phyloP scores from a whole-genome alignment of 2,888 invertebrate genomes.

The Hypercompe scribonia region DNA sequence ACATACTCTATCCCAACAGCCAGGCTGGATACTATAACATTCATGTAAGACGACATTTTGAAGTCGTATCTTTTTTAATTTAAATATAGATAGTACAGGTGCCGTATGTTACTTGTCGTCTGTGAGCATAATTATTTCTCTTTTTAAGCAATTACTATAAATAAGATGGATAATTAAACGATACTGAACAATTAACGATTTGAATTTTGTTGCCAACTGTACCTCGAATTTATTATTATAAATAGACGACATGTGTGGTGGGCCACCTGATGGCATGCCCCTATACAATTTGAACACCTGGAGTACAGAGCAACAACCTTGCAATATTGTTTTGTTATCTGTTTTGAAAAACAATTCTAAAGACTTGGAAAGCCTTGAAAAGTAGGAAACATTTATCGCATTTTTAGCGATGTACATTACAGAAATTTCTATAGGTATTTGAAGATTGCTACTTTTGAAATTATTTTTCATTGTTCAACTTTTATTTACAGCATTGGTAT shows the following conservation, averaged over 20 bases:
- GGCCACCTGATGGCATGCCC: conserved; percentile 11
- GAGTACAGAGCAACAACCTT: conserved; percentile 30
- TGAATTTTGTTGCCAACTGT: not conserved
- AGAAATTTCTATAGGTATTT: conserved; percentile 6
- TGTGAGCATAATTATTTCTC: not conserved
- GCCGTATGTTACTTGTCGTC: not conserved
- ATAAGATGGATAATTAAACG: not conserved
- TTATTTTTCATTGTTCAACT: not conserved
- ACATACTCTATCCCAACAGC: not conserved
- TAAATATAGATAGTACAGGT: not conserved
- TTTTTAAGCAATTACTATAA: not conserved
- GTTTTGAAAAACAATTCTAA: conserved; percentile 26
- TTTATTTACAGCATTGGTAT: not conserved
- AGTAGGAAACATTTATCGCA: conserved; percentile 20
- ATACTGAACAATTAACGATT: not conserved
- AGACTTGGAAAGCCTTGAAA: conserved; percentile 26
- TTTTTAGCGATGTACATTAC: conserved; percentile 21
- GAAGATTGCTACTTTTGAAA: not conserved
- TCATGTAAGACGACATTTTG: not conserved
- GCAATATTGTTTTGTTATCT: conserved; percentile 15
- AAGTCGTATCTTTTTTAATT: not conserved
- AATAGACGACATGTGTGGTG: conserved; percentile 6
- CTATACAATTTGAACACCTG: conserved; percentile 26
- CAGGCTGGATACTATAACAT: not conserved
- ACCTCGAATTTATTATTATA: not conserved